Conservation (phyloP, 2,113 vertebrate species). For the Reinhardtius hippoglossoides region DNA sequence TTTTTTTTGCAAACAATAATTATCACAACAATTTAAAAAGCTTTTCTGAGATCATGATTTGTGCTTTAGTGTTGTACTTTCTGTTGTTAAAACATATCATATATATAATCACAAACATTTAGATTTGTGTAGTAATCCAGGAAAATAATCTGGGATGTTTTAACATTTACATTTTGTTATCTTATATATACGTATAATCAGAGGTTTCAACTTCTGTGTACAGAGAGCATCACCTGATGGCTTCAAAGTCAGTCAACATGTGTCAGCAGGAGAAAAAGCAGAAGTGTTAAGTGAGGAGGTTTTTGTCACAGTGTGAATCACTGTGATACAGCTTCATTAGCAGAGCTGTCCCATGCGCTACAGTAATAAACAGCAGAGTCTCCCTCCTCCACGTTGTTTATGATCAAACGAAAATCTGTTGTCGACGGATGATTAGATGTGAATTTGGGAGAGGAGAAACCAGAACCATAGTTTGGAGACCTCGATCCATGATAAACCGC, state of each 20-base stretch:
- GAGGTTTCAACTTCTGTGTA: neutral
- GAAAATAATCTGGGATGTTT: no score
- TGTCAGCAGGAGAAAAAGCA: neutral
- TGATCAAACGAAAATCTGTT: constrained; percentile 62
- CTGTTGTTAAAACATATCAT: no score
- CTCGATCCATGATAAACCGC: fast-evolving
- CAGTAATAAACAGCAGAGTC: constrained; percentile 20
- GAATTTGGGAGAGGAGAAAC: constrained; percentile 49
- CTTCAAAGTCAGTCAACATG: neutral
- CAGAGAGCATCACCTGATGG: neutral
- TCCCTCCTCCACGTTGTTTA: constrained; percentile 55
- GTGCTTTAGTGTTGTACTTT: no score
- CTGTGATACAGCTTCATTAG: neutral
- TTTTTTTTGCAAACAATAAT: no score
- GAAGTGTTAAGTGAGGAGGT: constrained; percentile 10
- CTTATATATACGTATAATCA: no score
- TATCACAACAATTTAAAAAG: no score
- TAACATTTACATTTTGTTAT: no score
- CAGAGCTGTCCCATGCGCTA: neutral
- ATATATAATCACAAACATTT: no score
- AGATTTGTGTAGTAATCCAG: no score
- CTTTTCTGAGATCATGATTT: no score
- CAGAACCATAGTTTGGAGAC: fast-evolving
- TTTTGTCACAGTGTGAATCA: constrained; percentile 32
- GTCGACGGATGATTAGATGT: constrained; percentile 53